Conservation (phyloP, 2,888 invertebrate genomes). For the Campoplex capitator region DNA sequence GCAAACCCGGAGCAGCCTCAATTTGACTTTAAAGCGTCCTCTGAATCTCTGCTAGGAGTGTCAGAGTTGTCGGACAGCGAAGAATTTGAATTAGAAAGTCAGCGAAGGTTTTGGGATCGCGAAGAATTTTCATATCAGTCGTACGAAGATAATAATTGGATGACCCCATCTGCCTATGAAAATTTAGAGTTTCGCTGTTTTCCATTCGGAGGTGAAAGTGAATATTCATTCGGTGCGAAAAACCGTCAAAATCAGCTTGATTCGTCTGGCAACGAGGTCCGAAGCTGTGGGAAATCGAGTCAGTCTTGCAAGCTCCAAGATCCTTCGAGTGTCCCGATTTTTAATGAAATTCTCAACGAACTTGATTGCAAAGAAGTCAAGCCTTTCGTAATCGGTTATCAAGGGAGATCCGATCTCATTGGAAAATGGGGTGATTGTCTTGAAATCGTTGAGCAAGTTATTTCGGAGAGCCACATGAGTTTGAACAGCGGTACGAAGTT, state of each 20-base stretch:
- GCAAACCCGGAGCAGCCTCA: background rate
- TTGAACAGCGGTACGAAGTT: background rate
- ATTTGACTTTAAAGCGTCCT: background rate
- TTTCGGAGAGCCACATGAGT: slow-evolving; percentile 54
- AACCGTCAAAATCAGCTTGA: background rate
- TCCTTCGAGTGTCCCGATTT: slow-evolving; percentile 32
- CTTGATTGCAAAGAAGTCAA: slow-evolving; percentile 27
- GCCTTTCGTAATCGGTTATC: slow-evolving; percentile 64
- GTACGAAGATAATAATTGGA: background rate
- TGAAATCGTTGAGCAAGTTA: slow-evolving; percentile 65
- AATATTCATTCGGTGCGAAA: background rate
- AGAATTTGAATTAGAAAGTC: background rate
- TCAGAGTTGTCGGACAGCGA: background rate
- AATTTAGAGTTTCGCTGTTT: background rate
- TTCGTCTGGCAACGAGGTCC: background rate
- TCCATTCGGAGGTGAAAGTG: background rate
- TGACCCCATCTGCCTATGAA: background rate
- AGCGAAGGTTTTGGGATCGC: background rate
- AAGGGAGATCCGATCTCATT: slow-evolving; percentile 68
- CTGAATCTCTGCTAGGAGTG: background rate
- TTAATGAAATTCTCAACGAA: background rate
- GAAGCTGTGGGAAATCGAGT: background rate
- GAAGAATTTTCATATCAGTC: background rate
- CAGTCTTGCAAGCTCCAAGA: slow-evolving; percentile 23
- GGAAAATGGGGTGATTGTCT: slow-evolving; percentile 72